Percentiles rank a stretch among this genome's conserved stretches.
Evolutionary conservation across 2,113 vertebrate genomes (phyloP).

Genomic region (Equus quagga): DNA sequence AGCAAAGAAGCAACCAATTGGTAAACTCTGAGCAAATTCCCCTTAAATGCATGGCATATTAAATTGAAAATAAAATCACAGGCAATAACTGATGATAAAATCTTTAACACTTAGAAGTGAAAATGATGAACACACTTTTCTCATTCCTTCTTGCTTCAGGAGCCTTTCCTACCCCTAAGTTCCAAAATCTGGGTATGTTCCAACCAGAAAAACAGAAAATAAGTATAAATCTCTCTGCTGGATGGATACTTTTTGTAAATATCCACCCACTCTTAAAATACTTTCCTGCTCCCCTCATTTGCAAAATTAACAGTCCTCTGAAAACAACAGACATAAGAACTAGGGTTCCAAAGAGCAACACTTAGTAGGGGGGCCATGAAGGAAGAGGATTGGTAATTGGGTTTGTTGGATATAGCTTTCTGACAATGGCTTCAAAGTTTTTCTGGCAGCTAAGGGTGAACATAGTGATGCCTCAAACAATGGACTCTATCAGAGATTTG

Average conservation of each 20-base stretch:
- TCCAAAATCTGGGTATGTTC: background rate
- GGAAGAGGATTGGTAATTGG: rapidly evolving
- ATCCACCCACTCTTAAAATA: background rate
- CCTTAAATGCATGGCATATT: rapidly evolving
- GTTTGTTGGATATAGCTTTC: background rate
- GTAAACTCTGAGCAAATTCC: background rate
- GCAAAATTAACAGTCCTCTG: background rate
- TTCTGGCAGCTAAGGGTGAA: background rate
- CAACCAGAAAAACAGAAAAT: background rate
- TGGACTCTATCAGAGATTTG: background rate
- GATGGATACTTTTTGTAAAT: background rate
- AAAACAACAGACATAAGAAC: background rate
- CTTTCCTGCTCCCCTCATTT: background rate
- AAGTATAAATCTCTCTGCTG: background rate
- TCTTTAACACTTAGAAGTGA: background rate
- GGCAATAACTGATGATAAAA: background rate
- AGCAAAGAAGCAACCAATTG: background rate
- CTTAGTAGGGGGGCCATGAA: background rate
- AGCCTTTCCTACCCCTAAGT: background rate
- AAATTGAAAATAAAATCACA: background rate
- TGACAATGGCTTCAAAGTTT: background rate
- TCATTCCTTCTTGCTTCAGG: background rate
- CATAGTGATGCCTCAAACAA: background rate
- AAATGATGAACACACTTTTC: background rate
- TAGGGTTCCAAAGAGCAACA: background rate